phyloP scores from a whole-genome alignment of 2,888 invertebrate genomes.

The Chrysodeixis includens region DNA sequence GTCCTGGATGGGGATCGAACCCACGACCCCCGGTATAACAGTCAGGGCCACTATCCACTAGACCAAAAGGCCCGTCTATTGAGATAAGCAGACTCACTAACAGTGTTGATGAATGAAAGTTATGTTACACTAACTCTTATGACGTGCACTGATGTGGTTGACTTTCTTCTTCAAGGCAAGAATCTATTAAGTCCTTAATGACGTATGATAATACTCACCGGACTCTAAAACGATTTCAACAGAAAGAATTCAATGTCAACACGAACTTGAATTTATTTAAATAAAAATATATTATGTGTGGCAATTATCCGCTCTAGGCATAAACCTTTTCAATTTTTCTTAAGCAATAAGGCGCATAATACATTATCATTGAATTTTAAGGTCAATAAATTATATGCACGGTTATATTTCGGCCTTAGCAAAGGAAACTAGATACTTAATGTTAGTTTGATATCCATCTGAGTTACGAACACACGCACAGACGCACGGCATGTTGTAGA shows the following conservation, averaged over 20 bases:
- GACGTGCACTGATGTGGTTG: no score
- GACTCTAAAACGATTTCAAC: background rate
- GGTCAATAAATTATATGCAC: constrained; percentile 50
- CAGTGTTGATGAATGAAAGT: no score
- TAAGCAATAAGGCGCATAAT: constrained; percentile 7
- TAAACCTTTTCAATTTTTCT: background rate
- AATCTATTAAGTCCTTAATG: no score
- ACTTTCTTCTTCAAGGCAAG: no score
- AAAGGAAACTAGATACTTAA: constrained; percentile 66
- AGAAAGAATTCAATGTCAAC: background rate
- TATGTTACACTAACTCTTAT: no score
- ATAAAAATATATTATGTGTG: background rate
- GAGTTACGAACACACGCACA: constrained; percentile 61
- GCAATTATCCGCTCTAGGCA: background rate
- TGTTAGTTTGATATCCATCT: constrained; percentile 65
- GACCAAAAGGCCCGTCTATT: no score
- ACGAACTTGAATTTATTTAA: constrained; percentile 1
- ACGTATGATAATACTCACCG: no score
- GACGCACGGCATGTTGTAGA: constrained; percentile 29
- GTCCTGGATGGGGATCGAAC: no score
- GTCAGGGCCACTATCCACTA: no score
- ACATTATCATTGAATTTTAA: constrained; percentile 32
- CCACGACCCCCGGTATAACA: no score
- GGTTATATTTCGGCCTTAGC: constrained; percentile 60
- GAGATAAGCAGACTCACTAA: no score